phyloP scores from a whole-genome alignment of 2,888 invertebrate species.

The Troglohyphantes excavatus region DNA sequence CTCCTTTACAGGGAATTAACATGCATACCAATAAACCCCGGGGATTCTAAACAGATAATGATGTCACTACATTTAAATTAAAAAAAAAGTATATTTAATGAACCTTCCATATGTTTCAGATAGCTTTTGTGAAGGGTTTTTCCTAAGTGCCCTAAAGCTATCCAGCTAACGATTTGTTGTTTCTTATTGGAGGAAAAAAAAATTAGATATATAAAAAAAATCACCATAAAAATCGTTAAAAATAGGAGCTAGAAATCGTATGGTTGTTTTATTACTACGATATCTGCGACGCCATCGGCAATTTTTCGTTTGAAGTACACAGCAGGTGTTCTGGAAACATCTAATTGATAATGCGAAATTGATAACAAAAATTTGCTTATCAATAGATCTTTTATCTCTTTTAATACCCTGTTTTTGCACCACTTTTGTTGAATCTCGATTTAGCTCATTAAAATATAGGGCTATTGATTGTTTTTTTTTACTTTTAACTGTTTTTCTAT shows the following conservation, averaged over 20 bases:
- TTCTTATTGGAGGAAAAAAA: constrained; percentile 43
- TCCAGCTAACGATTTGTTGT: constrained; percentile 45
- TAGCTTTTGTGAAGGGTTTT: not conserved
- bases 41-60: constrained; percentile 36
- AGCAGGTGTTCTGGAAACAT: constrained; percentile 27
- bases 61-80: constrained; percentile 29
- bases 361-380: not conserved
- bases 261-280: constrained; percentile 25
- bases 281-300: constrained; percentile 29
- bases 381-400: not conserved
- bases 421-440: not conserved
- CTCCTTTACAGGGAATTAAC: constrained; percentile 15
- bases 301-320: constrained; percentile 14
- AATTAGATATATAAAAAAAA: too few species aligned
- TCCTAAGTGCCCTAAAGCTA: not conserved
- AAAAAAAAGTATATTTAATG: constrained; percentile 19
- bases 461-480: too few species aligned
- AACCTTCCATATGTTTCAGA: constrained; percentile 38
- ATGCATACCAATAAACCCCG: constrained; percentile 8
- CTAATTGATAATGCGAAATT: constrained; percentile 14
- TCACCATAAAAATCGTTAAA: constrained; percentile 9
- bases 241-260: constrained; percentile 23
- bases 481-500: too few species aligned
- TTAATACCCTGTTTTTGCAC: not conserved
- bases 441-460: too few species aligned